Base-by-base conservation (phyloP, 2,797 vertebrate genomes). In the Siniperca obscura region DNA sequence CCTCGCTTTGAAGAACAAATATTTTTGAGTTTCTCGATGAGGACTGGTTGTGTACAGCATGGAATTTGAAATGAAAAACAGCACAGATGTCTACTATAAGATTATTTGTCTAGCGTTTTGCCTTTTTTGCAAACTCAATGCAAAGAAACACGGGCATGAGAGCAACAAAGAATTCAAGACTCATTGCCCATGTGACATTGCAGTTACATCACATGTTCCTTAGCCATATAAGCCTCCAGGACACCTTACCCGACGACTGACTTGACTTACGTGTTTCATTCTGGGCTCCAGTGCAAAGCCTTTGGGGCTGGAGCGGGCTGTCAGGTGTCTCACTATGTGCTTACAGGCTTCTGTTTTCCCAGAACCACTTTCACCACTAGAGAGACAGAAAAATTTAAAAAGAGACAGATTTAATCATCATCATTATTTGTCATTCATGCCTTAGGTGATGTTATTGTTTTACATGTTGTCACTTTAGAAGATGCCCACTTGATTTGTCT, bases 281-380 rank as follows among this genome's bases (percentile, higher is more conserved):
- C 95, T 97, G 86, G 95, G 90, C 86, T 98, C 96, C 84, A 98
- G 93, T 7, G 89, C 25, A 42, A 95, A 95, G 81, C 93, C 94
- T 95, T 95, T 96, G 77, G 93, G 85, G 87, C 86, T 91, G 68
- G 96, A 96, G 73, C 98, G 96, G 38, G 95, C 95, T 34, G 94
- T 92, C 74, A 99, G 95, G 88, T 99, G 98, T 86, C 96, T 96
- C 87, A 97, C 88, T 57, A 99, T 97, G 82, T 99, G 97, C 80
- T 97, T 98, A 92, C 95, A 96, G 74, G 97, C 97, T 92, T 98
- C 96, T 0, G 96, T 96, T 91, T 99, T 99, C 66, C 98, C 98
- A 75, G 98, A 98, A 75, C 98, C 98, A 91, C 97, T 97, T 93
- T 99, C 97, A 74, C 98, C 98, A 88, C 98, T 99, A 86, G 3